Conservation (phyloP, 2,888 invertebrate genomes). For the Odontocolon sp. region DNA sequence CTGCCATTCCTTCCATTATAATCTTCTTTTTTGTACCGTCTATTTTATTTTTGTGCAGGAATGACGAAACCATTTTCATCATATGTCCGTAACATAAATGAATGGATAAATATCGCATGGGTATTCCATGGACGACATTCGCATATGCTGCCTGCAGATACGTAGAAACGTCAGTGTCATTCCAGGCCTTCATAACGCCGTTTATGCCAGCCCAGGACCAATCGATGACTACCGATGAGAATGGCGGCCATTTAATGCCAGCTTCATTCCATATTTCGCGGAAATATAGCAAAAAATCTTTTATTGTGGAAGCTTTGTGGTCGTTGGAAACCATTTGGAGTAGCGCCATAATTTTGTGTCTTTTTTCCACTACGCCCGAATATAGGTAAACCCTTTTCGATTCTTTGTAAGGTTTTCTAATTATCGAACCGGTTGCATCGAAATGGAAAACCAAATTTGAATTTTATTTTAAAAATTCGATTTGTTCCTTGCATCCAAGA, state of each 20-base stretch:
- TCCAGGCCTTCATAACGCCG: constrained; percentile 30
- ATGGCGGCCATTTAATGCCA: constrained; percentile 11
- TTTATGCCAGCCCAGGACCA: constrained; percentile 35
- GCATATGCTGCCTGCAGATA: constrained; percentile 12
- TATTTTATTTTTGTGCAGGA: constrained; percentile 15
- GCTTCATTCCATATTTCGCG: not conserved
- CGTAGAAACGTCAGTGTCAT: constrained; percentile 8
- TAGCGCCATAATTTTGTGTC: constrained; percentile 24
- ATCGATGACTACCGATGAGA: constrained; percentile 16
- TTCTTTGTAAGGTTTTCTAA: constrained; percentile 10
- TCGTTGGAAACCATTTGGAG: constrained; percentile 20
- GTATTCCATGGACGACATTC: not conserved
- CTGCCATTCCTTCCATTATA: constrained; percentile 39
- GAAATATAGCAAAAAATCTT: constrained; percentile 1
- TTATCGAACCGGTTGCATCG: too few species aligned
- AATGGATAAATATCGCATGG: not conserved
- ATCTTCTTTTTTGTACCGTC: constrained; percentile 10
- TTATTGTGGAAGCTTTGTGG: not conserved
- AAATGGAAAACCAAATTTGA: constrained; percentile 13
- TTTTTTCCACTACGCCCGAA: constrained; percentile 25
- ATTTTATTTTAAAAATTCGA: constrained; percentile 12
- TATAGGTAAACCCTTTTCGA: constrained; percentile 22
- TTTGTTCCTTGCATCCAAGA: constrained; percentile 31
- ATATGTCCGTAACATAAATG: constrained; percentile 38
- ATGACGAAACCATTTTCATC: constrained; percentile 44